Conservation (phyloP, 2,888 invertebrate genomes). For the Argyresthia albistria region DNA sequence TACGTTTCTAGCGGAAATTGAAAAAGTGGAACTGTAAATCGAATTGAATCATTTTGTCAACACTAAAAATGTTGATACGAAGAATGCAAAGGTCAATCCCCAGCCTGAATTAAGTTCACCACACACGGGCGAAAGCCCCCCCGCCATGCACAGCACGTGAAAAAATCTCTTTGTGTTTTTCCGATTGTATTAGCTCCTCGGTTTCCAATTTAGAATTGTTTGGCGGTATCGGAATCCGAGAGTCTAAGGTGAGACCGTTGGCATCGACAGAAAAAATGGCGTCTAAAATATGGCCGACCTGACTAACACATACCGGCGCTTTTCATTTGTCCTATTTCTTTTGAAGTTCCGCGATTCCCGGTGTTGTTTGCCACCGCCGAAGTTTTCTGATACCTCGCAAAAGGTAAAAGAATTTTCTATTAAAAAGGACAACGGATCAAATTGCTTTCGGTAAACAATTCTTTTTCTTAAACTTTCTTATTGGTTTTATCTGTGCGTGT, state of each 20-base stretch:
- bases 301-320: conserved; percentile 8
- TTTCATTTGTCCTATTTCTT: conserved; percentile 55
- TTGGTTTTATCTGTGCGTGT: conserved; percentile 53
- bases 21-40: neutral
- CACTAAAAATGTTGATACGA: neutral
- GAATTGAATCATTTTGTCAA: neutral
- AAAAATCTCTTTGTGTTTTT: conserved; percentile 37
- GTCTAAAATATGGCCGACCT: conserved; percentile 2
- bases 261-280: conserved; percentile 6
- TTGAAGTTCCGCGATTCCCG: conserved; percentile 30
- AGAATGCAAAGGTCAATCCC: conserved; percentile 10
- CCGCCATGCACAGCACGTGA: conserved; percentile 19
- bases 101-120: conserved; percentile 25
- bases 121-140: conserved; percentile 25
- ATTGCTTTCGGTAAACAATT: conserved; percentile 54
- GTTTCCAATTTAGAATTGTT: conserved; percentile 29
- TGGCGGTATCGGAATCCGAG: conserved; percentile 25
- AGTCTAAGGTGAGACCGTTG: conserved; percentile 18
- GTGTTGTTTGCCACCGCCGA: conserved; percentile 23
- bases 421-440: conserved; percentile 53
- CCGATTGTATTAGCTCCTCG: conserved; percentile 37
- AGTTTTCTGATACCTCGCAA: conserved; percentile 32
- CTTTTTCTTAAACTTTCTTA: conserved; percentile 39
- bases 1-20: too few relatives aligned
- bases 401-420: conserved; percentile 56